Conservation (phyloP, 2,113 vertebrate genomes). For the Chionis minor region DNA sequence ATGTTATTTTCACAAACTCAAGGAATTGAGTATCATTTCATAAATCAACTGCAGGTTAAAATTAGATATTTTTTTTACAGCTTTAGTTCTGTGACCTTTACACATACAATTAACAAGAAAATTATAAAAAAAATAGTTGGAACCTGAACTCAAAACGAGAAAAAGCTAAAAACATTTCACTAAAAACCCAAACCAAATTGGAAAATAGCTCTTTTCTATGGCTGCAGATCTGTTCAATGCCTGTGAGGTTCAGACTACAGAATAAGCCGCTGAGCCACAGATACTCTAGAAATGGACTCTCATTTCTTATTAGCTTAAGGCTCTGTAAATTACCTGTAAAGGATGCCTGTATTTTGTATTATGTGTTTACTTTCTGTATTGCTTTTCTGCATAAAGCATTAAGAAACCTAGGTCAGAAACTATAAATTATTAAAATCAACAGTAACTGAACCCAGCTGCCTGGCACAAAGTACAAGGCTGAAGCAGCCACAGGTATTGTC, state of each 20-base stretch:
- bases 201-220: background rate
- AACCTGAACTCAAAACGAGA: background rate
- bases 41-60: slow-evolving; percentile 42
- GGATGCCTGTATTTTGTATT: background rate
- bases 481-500: background rate
- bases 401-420: background rate
- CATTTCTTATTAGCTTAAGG: background rate
- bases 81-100: background rate
- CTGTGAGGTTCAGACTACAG: background rate
- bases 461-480: background rate
- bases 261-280: background rate
- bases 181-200: background rate
- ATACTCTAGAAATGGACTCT: background rate
- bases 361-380: background rate
- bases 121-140: background rate
- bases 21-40: slow-evolving; percentile 28
- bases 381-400: background rate
- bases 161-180: background rate
- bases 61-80: background rate
- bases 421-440: background rate
- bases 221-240: background rate
- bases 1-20: slow-evolving; percentile 45
- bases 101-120: background rate
- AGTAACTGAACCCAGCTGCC: background rate
- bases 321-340: background rate